Percentiles rank a stretch among this genome's conserved stretches.
These are phyloP conservation scores for Megastigmus dorsalis DNA, from an alignment of 2,888 invertebrate genomes.

Conservation along the genomic window DNA sequence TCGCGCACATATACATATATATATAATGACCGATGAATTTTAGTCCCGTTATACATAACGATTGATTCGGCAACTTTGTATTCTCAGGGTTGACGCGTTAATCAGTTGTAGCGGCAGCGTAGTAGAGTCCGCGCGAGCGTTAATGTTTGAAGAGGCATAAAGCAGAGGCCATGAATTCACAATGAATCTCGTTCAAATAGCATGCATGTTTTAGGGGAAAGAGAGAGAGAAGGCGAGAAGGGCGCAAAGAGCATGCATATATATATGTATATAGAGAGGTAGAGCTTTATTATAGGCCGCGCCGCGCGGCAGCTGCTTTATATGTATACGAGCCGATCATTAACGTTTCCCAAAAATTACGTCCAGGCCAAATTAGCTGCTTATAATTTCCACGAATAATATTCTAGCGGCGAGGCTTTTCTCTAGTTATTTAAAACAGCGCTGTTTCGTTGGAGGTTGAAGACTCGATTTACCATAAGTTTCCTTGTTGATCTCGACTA, in stretches of 20 bases:
- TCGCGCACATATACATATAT: too few species aligned
- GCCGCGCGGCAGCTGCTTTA: neutral
- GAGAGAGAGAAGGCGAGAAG: neutral
- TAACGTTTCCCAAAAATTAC: slow-evolving; percentile 11
- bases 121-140: slow-evolving; percentile 12
- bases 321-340: slow-evolving; percentile 11
- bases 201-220: slow-evolving; percentile 34
- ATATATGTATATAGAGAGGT: too few species aligned
- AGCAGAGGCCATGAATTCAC: slow-evolving; percentile 45
- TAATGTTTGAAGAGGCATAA: slow-evolving; percentile 52
- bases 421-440: too few species aligned
- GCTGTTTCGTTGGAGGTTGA: too few species aligned
- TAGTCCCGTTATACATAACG: slow-evolving; percentile 32
- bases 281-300: slow-evolving; percentile 28
- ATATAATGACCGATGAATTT: too few species aligned
- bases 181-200: slow-evolving; percentile 49
- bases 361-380: neutral
- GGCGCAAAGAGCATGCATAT: too few species aligned
- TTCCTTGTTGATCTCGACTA: too few species aligned
- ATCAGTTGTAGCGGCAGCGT: slow-evolving; percentile 39
- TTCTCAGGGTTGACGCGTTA: slow-evolving; percentile 37
- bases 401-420: too few species aligned
- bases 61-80: slow-evolving; percentile 47
- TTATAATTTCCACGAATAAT: too few species aligned
- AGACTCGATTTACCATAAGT: too few species aligned